These are phyloP conservation scores for Amphimedon queenslandica DNA, from an alignment of 37 sponge, comb jelly and placozoan genomes.

Conservation along the genomic window DNA sequence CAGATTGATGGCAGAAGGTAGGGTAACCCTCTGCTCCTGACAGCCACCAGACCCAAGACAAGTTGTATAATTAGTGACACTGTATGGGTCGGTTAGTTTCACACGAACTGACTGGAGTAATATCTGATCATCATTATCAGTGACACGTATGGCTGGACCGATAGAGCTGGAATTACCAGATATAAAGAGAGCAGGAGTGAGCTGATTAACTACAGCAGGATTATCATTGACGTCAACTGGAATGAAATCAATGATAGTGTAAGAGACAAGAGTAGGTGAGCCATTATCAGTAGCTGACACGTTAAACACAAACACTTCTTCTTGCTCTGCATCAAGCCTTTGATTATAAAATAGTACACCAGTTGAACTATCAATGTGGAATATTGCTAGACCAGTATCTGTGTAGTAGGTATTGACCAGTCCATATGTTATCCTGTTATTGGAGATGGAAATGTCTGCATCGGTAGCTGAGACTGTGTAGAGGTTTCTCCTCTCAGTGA, in stretches of 20 bases:
- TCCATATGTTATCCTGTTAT: slow-evolving; percentile 13
- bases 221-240: slow-evolving; percentile 52
- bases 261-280: slow-evolving; percentile 32
- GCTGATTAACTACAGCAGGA: slow-evolving; percentile 41
- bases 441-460: slow-evolving; percentile 12
- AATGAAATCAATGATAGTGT: slow-evolving; percentile 35
- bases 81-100: slow-evolving; percentile 11
- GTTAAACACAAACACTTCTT: slow-evolving; percentile 21
- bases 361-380: slow-evolving; percentile 16
- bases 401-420: slow-evolving; percentile 19
- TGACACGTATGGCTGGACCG: slow-evolving; percentile 65
- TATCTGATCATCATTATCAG: slow-evolving; percentile 38
- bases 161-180: slow-evolving; percentile 37
- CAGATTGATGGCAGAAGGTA: slow-evolving; percentile 23
- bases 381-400: background rate
- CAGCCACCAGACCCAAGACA: slow-evolving; percentile 34
- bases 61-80: slow-evolving; percentile 4
- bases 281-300: slow-evolving; percentile 44
- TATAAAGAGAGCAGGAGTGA: slow-evolving; percentile 39
- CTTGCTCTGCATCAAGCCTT: slow-evolving; percentile 33
- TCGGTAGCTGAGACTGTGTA: slow-evolving; percentile 27
- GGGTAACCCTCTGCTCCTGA: slow-evolving; percentile 29
- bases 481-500: slow-evolving; percentile 6
- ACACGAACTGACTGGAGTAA: background rate
- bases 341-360: slow-evolving; percentile 21